These are phyloP conservation scores for Phortica variegata DNA, from an alignment of 1,140 invertebrate genomes.

Conservation along the genomic window DNA sequence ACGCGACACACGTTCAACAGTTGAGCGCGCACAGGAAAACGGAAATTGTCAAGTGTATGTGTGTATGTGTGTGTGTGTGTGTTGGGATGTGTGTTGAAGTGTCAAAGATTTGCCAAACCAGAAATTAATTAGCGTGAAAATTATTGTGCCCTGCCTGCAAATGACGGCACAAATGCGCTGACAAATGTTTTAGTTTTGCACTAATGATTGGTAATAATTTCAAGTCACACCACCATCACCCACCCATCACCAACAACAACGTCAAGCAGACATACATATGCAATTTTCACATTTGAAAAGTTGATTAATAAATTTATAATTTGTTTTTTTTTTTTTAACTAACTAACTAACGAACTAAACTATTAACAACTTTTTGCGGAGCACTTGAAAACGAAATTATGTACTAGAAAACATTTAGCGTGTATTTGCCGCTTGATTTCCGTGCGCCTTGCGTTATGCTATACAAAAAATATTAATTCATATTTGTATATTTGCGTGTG, in stretches of 20 bases:
- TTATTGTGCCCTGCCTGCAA: slow-evolving; percentile 37
- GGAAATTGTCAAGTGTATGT: slow-evolving; percentile 38
- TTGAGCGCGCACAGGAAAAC: slow-evolving; percentile 4
- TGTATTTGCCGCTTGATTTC: slow-evolving; percentile 1
- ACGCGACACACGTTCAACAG: no score
- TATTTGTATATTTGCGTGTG: neutral
- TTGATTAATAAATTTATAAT: no score
- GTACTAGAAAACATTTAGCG: slow-evolving; percentile 21
- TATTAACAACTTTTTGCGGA: no score
- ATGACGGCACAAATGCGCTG: neutral
- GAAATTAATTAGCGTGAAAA: slow-evolving; percentile 55
- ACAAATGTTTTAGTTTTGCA: no score
- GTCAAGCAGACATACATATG: no score
- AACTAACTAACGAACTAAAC: no score
- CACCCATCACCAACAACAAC: no score
- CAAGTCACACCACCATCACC: no score
- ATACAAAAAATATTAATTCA: slow-evolving; percentile 46
- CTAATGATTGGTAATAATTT: no score
- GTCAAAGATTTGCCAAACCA: slow-evolving; percentile 21
- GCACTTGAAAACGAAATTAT: no score
- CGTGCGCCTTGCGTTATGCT: slow-evolving; percentile 5
- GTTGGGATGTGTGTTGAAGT: slow-evolving; percentile 7
- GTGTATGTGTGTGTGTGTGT: slow-evolving; percentile 14
- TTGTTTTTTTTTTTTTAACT: no score
- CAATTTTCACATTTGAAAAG: no score